Conservation (phyloP, 1,140 invertebrate species). For the Heliconius himera region DNA sequence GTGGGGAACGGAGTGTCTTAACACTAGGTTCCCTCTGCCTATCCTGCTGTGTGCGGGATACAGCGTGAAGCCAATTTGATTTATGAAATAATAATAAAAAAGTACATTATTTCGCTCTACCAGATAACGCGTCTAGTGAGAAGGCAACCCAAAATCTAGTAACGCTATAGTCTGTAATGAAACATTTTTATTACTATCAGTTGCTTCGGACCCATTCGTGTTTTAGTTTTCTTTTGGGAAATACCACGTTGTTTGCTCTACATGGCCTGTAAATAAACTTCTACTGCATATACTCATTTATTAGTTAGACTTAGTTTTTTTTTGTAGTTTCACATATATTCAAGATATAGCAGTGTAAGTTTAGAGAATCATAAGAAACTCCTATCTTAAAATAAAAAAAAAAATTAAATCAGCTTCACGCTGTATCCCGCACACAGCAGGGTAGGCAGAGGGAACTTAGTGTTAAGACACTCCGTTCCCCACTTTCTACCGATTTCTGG, state of each 20-base stretch:
- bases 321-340: background rate
- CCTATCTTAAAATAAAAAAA: no score
- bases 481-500: no score
- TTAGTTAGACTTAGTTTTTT: background rate
- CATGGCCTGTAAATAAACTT: constrained; percentile 22
- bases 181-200: constrained; percentile 39
- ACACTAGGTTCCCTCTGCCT: no score
- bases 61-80: no score
- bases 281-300: background rate
- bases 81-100: background rate
- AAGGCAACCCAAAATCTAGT: constrained; percentile 1
- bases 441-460: no score
- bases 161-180: constrained; percentile 31
- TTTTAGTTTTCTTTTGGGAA: constrained; percentile 34
- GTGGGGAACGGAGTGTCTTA: no score
- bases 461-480: no score
- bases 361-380: no score
- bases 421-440: no score
- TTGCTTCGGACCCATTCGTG: constrained; percentile 19
- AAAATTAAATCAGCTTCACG: no score
- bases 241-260: constrained; percentile 26
- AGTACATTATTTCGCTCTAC: background rate
- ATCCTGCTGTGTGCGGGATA: no score
- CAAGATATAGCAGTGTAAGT: no score
- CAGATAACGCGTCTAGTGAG: background rate